Conservation (phyloP, 2,113 vertebrate species). For the Pleuronectes platessa region DNA sequence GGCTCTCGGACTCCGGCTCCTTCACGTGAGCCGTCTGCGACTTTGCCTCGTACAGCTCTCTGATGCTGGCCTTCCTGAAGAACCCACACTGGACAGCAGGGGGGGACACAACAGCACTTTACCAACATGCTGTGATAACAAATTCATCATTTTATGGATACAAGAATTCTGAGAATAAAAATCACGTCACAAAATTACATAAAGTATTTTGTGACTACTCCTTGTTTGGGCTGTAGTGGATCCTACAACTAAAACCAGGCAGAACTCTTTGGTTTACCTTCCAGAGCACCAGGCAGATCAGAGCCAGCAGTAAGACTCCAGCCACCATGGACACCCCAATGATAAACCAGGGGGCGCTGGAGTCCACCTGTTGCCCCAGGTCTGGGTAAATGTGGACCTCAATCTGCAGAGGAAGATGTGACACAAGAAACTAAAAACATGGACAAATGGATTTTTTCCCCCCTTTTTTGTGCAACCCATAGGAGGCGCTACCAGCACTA, state of each 20-base stretch:
- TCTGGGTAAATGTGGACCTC: conserved; percentile 85
- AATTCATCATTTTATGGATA: too few relatives aligned
- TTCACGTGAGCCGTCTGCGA: conserved; percentile 90
- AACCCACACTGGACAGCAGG: conserved; percentile 88
- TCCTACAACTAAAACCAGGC: background rate
- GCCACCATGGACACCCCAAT: conserved; percentile 84
- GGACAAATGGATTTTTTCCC: too few relatives aligned
- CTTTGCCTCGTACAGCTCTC: conserved; percentile 91
- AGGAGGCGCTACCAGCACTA: background rate
- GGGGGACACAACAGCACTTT: conserved; percentile 41
- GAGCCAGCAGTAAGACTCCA: conserved; percentile 86
- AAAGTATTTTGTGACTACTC: too few relatives aligned
- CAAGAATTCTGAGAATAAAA: too few relatives aligned
- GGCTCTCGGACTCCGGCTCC: conserved; percentile 65
- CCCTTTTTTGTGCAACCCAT: background rate
- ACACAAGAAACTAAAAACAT: background rate
- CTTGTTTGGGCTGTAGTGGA: too few relatives aligned
- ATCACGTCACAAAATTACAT: too few relatives aligned
- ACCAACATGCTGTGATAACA: background rate
- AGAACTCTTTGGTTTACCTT: conserved; percentile 81
- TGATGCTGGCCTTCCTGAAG: conserved; percentile 91
- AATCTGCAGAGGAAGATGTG: conserved; percentile 78
- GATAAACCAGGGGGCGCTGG: conserved; percentile 86
- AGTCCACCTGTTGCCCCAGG: conserved; percentile 66
- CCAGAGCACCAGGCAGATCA: conserved; percentile 90